A percentile compares a stretch with the other conserved stretches of the same genome.
Evolutionary conservation across 53 echinoderm and acorn worm genomes (phyloP).

Genomic region (Mesocentrotus franciscanus): DNA sequence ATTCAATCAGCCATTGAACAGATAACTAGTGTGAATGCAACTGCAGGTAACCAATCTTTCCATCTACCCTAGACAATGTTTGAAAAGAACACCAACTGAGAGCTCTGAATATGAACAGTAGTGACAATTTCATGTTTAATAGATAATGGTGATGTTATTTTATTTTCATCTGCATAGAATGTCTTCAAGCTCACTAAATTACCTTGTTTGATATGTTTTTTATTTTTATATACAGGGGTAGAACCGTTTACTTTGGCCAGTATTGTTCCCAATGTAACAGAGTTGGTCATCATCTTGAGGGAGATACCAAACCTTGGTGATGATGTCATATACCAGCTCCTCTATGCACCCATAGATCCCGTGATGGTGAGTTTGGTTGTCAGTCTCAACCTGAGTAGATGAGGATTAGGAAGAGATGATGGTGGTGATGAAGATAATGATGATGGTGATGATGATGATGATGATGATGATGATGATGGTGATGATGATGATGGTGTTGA

Average conservation of each 20-base stretch:
- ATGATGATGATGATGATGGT: slow-evolving; percentile 2
- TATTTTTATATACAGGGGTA: not conserved
- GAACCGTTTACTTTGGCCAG: slow-evolving; percentile 20
- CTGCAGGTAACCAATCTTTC: not conserved
- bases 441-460: not conserved
- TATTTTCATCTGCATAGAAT: not conserved
- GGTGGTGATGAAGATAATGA: not conserved
- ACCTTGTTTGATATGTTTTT: not conserved
- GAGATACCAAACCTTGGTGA: slow-evolving; percentile 1
- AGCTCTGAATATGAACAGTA: no score
- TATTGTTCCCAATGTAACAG: slow-evolving; percentile 48
- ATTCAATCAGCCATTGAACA: not conserved
- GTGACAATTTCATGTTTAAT: not conserved
- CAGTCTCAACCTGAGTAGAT: not conserved
- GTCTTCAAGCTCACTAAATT: not conserved
- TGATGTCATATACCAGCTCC: slow-evolving; percentile 37
- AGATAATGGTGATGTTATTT: not conserved
- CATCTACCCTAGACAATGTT: no score
- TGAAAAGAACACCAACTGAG: no score
- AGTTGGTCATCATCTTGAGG: slow-evolving; percentile 8
- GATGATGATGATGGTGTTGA: not conserved
- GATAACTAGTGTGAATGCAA: not conserved
- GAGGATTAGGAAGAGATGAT: not conserved
- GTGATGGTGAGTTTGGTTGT: slow-evolving; percentile 1
- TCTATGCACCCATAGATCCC: slow-evolving; percentile 36